Evolutionary conservation across 2,113 vertebrate genomes (phyloP).

Genomic region (Notiomystis cincta): DNA sequence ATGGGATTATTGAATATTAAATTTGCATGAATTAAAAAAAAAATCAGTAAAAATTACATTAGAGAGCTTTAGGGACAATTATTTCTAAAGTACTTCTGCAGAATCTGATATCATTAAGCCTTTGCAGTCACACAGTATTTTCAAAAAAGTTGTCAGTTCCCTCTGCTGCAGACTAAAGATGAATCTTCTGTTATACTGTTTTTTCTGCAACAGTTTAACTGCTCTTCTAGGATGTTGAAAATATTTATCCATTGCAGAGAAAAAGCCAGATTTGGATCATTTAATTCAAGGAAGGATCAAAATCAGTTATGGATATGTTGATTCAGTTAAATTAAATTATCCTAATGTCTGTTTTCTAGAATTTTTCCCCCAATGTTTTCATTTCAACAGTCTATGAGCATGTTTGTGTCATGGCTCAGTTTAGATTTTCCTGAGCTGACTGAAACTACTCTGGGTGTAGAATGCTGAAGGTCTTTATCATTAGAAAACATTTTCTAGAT

Average conservation of each 20-base stretch:
- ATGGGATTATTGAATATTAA: neutral
- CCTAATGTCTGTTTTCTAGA: neutral
- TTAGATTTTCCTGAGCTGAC: slow-evolving; percentile 34
- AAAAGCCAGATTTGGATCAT: neutral
- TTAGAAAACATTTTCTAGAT: slow-evolving; percentile 1
- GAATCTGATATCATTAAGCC: neutral
- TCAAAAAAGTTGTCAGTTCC: neutral
- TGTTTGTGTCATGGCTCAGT: neutral
- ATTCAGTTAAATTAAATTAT: slow-evolving; percentile 7
- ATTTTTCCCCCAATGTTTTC: neutral
- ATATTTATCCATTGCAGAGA: neutral
- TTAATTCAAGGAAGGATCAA: neutral
- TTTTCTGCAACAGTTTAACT: slow-evolving; percentile 3
- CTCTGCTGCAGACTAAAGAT: neutral
- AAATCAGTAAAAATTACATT: neutral
- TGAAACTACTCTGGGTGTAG: neutral
- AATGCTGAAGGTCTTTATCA: slow-evolving; percentile 21
- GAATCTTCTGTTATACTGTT: neutral
- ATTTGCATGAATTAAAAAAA: neutral
- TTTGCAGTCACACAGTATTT: neutral
- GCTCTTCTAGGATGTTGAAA: neutral
- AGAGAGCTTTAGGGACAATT: neutral
- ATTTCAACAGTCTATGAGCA: neutral
- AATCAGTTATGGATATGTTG: neutral
- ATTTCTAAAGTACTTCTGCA: neutral